phyloP scores from a whole-genome alignment of 2,888 invertebrate genomes.

The Perizoma affinitatum region DNA sequence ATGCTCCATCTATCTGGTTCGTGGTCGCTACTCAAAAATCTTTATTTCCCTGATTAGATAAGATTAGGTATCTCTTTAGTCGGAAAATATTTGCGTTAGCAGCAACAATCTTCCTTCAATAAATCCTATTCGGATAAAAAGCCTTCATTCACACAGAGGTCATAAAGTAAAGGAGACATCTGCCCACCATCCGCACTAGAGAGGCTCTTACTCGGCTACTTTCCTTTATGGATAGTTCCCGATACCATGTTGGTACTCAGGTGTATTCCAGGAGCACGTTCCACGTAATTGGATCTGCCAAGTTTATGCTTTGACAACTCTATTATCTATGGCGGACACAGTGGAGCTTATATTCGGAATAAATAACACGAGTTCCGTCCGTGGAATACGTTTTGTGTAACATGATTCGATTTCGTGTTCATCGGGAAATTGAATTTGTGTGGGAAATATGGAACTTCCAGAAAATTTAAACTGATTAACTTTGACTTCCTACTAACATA shows the following conservation, averaged over 20 bases:
- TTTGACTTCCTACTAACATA: too few species aligned
- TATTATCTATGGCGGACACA: slow-evolving; percentile 45
- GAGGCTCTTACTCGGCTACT: too few species aligned
- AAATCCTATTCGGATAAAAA: too few species aligned
- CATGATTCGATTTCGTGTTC: slow-evolving; percentile 28
- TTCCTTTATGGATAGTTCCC: background rate
- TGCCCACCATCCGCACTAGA: too few species aligned
- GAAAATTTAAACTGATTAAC: too few species aligned
- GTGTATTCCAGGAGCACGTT: slow-evolving; percentile 42
- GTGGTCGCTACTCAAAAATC: too few species aligned
- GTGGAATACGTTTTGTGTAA: slow-evolving; percentile 33
- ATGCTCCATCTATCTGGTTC: too few species aligned
- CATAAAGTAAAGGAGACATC: background rate
- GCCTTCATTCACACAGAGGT: too few species aligned
- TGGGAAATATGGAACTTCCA: slow-evolving; percentile 4
- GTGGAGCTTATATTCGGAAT: slow-evolving; percentile 2
- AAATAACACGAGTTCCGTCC: slow-evolving; percentile 7
- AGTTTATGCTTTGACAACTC: slow-evolving; percentile 56
- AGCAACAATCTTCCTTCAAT: too few species aligned
- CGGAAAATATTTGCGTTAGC: too few species aligned
- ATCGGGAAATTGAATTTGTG: slow-evolving; percentile 19
- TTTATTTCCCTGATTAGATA: too few species aligned
- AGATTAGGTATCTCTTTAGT: too few species aligned
- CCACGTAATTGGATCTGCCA: slow-evolving; percentile 68
- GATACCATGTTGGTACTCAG: slow-evolving; percentile 36